Conservation (phyloP, 1,140 invertebrate genomes). For the Drosophila bifasciata region DNA sequence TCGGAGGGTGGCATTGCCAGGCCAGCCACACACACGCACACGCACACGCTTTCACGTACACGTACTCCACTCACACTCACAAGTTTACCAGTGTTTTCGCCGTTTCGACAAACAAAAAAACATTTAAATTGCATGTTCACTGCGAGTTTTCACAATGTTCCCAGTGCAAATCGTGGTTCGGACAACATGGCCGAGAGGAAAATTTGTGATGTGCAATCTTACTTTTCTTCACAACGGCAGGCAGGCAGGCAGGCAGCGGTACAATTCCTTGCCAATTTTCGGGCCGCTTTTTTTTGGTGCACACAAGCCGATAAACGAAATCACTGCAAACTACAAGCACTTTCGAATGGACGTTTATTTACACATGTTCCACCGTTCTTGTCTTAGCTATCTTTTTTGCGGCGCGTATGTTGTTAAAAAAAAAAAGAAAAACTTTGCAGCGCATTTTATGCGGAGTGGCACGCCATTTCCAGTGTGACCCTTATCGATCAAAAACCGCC, state of each 20-base stretch:
- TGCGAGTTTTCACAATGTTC: neutral
- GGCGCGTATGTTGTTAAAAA: conserved; percentile 57
- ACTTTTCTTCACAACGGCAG: conserved; percentile 49
- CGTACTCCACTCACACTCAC: conserved; percentile 22
- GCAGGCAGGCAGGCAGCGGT: conserved; percentile 25
- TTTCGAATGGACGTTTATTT: conserved; percentile 17
- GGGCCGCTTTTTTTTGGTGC: conserved; percentile 25
- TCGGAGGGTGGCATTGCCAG: conserved; percentile 72
- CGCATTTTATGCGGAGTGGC: conserved; percentile 63
- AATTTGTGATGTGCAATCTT: conserved; percentile 29
- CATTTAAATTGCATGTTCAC: neutral
- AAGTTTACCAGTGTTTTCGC: conserved; percentile 30
- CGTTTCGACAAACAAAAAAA: conserved; percentile 19
- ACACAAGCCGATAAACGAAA: conserved; percentile 6
- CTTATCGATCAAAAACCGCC: no score
- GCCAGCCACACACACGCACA: conserved; percentile 59
- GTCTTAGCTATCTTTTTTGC: conserved; percentile 17
- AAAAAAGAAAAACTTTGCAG: conserved; percentile 50
- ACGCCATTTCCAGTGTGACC: conserved; percentile 30
- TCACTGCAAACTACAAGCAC: conserved; percentile 21
- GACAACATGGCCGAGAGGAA: neutral
- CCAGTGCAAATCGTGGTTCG: neutral
- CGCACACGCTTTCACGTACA: conserved; percentile 21
- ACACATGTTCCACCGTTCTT: conserved; percentile 43
- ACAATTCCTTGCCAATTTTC: conserved; percentile 42